These are phyloP conservation scores for Pteronura brasiliensis DNA, from an alignment of 2,113 vertebrate genomes.

Conservation along the genomic window DNA sequence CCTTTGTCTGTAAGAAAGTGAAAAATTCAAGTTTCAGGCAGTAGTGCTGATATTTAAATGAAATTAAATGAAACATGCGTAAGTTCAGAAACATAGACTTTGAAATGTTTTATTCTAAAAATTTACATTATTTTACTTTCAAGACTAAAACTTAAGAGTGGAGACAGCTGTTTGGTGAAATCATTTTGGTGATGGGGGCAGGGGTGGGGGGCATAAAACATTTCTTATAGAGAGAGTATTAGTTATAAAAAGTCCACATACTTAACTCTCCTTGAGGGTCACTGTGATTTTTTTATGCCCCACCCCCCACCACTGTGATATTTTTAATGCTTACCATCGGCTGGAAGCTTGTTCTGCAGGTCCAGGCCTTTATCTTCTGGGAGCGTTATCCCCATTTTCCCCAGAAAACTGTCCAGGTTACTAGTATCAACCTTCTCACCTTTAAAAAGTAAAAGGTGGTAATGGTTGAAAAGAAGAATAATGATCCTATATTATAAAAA, in stretches of 20 bases:
- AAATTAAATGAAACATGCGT: not conserved
- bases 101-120: not conserved
- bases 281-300: not conserved
- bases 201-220: too few relatives aligned
- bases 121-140: not conserved
- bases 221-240: not conserved
- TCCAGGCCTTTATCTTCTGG: not conserved
- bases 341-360: constrained; percentile 13
- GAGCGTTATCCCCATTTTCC: constrained; percentile 7
- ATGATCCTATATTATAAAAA: not conserved
- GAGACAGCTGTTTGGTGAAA: not conserved
- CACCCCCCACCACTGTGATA: not conserved
- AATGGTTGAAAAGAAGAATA: constrained; percentile 3
- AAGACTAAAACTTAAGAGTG: not conserved
- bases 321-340: constrained; percentile 54
- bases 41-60: not conserved
- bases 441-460: constrained; percentile 31
- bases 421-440: constrained; percentile 3
- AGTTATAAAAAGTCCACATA: not conserved
- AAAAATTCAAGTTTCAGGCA: constrained; percentile 4
- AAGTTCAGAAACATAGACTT: not conserved
- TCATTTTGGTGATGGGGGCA: not conserved
- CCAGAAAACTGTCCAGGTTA: constrained; percentile 25
- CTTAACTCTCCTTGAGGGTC: not conserved
- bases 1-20: constrained; percentile 39